Base-by-base conservation (phyloP, 2,113 vertebrate species). In the Azemiops feae region DNA sequence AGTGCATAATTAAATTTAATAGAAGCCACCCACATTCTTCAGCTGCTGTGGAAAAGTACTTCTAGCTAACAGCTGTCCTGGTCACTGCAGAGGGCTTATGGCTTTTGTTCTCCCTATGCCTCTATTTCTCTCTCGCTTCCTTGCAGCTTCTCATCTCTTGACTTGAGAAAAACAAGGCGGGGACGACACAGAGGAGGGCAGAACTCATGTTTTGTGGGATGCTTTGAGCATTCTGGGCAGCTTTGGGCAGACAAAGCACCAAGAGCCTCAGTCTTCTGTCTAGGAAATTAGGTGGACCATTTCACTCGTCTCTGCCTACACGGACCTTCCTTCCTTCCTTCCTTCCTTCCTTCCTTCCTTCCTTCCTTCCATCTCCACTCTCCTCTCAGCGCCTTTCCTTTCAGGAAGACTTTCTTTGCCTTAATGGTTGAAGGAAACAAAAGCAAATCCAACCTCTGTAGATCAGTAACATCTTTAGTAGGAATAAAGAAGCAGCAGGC, bases 51-150 rank as follows among this genome's bases (percentile, higher is more conserved):
- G 34, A 90, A 88, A 95, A 94, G 55, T 6, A 90, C 94, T 96
- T 92, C 27, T 74, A 89, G 92, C 94, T 95, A 95, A 96, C 91
- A 94, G 93, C 94, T 92, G 87, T 64, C 91, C 60, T 57, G 45
- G 64, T 89, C 95, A 93, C 92, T 94, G 69, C 2, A 7, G 94
- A 95, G 91, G 53, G 0, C 90, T 91, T 89, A 64, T 81, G 64
- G 81, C 92, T 93, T 96, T 93, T 93, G 23, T 81, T 81, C 74
- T 92, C 91, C 95, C 95, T 55, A 74, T 53, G 95, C 94, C 47
- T 12, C 91, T 89, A 7, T 93, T 96, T 94, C 94, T 93, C 92
- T 54, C 90, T n/a, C 30, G 89, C 92, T 92, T 94, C 92, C 92
- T 94, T 93, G 93, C 89, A 93, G 39, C 47, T 94, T 95, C 93